Evolutionary conservation across 2,888 invertebrate genomes (phyloP).

Genomic region (Tipula lateralis): DNA sequence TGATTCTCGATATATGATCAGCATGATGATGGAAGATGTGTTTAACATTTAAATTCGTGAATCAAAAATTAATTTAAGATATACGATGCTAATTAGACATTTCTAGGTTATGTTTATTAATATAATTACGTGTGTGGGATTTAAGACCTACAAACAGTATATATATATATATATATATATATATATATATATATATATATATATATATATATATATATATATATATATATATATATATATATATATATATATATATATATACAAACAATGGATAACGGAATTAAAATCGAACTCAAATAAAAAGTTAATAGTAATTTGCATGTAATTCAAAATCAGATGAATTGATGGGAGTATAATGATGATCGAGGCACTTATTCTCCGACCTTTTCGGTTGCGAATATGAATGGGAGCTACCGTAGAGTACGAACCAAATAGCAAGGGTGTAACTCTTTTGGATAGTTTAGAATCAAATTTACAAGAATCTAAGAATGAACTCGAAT

Average conservation of each 20-base stretch:
- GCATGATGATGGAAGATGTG: not conserved
- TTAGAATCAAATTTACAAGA: no score
- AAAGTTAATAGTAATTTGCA: not conserved
- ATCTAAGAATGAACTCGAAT: no score
- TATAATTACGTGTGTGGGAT: not conserved
- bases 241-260: not conserved
- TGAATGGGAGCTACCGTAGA: no score
- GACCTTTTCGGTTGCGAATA: no score
- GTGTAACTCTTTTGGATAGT: no score
- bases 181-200: not conserved
- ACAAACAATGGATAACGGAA: not conserved
- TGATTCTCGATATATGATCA: not conserved
- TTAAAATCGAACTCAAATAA: not conserved
- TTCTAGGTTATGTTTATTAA: not conserved
- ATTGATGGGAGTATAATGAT: no score
- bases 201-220: not conserved
- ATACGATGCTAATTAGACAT: not conserved
- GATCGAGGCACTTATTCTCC: no score
- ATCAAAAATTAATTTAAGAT: not conserved
- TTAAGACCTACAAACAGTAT: not conserved
- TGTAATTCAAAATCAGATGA: no score
- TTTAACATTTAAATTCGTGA: slow-evolving; percentile 3
- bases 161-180: not conserved
- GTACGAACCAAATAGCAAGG: no score
- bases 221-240: not conserved